Evolutionary conservation across 1,140 invertebrate genomes (phyloP), one percentile per base, ranked within the genome.

Genomic region (Leptoteleia sp.): DNA sequence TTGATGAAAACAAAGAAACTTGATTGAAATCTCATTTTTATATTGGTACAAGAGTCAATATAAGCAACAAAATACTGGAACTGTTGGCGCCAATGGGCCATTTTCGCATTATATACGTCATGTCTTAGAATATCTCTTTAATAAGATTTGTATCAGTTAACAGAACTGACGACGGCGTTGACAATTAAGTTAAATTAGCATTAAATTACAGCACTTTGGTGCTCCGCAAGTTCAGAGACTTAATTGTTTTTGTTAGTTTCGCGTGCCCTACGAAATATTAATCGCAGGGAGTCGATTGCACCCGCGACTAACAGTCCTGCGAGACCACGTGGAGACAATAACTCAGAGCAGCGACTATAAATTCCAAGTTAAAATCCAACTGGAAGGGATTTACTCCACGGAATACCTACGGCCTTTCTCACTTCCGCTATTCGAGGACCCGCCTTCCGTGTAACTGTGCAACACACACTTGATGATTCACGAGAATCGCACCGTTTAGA

Each of bases 351-450:
- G 27, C 11, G 33, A 80, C 81, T 77, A 82, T 85, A 85, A 85
- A 85, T 86, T 85, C 71, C 65, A 82, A 81, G 85, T 84, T 84
- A 83, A 85, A 85, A 82, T 84, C 81, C 82, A 81, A 82, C 82
- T 70, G 52, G 77, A 82, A 85, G 79, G 81, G 80, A 84, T 84
- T 84, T 84, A 83, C 78, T 82, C 33, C 68, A 45, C 38, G 62
- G 65, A 72, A 80, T 83, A 77, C 72, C 76, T 64, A 16, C 11
- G 65, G 61, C 76, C 68, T 62, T 76, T 76, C 52, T 57, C 62
- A 50, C 71, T 82, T 79, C 61, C 67, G 48, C 54, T 68, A 68
- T 76, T 64, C 67, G 61, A 55, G 71, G 35, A 33, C 65, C n/a
- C 31, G 61, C 19, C 15, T 65, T 12, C 13, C 15, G 43, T 72